phyloP scores from a whole-genome alignment of 2,113 vertebrate genomes.

The Prionailurus bengalensis region DNA sequence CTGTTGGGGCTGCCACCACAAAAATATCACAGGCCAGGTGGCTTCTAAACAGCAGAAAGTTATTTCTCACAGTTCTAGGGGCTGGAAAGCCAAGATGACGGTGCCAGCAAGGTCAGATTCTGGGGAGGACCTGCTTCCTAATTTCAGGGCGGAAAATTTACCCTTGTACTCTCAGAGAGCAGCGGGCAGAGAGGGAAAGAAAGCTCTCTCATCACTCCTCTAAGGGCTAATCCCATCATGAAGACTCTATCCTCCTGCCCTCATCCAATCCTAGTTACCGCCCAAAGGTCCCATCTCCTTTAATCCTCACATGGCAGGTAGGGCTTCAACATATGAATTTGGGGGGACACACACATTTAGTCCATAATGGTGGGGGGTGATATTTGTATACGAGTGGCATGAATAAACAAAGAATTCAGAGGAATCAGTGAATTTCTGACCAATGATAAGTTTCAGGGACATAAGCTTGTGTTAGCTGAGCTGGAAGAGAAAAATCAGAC shows the following conservation, averaged over 20 bases:
- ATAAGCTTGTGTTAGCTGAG: neutral
- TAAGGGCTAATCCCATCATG: neutral
- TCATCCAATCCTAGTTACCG: neutral
- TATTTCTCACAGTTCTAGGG: neutral
- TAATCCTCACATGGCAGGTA: neutral
- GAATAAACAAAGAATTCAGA: neutral
- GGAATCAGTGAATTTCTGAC: neutral
- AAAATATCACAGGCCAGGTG: too few relatives aligned
- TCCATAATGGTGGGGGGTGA: neutral
- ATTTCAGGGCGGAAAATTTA: too few relatives aligned
- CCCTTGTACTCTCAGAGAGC: neutral
- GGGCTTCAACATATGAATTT: neutral
- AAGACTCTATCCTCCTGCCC: too few relatives aligned
- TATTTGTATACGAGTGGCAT: neutral
- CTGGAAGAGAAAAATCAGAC: neutral
- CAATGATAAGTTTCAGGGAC: fast-evolving
- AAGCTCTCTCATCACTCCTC: neutral
- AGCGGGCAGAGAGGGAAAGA: neutral
- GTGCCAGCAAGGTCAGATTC: neutral
- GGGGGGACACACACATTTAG: neutral
- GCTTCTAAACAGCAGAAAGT: neutral
- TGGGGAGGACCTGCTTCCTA: neutral
- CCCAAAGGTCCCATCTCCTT: neutral
- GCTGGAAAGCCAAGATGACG: neutral
- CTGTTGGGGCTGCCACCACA: neutral